Evolutionary conservation across 2,888 invertebrate genomes (phyloP).

Genomic region (Cosmia trapezina): DNA sequence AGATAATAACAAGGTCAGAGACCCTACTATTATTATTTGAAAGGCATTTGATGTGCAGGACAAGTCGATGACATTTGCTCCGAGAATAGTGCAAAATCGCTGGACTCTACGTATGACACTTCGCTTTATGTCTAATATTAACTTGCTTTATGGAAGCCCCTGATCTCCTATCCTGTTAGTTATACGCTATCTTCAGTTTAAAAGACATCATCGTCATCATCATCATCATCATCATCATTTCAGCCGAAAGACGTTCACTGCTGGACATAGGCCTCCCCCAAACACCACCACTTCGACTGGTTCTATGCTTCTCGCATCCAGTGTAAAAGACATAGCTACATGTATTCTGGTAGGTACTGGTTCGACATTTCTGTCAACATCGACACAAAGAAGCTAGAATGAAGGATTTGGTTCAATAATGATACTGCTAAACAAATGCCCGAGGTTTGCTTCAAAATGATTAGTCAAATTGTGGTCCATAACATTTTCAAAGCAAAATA

Average conservation of each 20-base stretch:
- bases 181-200: background rate
- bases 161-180: background rate
- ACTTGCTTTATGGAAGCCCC: background rate
- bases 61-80: background rate
- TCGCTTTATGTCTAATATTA: background rate
- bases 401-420: background rate
- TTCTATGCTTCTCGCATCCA: too few relatives aligned
- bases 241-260: too few relatives aligned
- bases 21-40: background rate
- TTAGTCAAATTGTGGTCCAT: background rate
- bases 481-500: conserved; percentile 24
- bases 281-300: too few relatives aligned
- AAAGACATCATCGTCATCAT: too few relatives aligned
- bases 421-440: background rate
- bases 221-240: too few relatives aligned
- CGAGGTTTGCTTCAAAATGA: background rate
- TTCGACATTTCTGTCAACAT: background rate
- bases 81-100: background rate
- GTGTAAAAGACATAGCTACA: too few relatives aligned
- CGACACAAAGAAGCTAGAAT: too few relatives aligned
- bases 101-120: background rate
- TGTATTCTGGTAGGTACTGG: background rate
- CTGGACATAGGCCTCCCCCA: too few relatives aligned
- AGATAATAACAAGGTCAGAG: background rate
- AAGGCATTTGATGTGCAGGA: background rate